phyloP scores from a whole-genome alignment of 2,888 invertebrate species.

The Perizoma affinitatum region DNA sequence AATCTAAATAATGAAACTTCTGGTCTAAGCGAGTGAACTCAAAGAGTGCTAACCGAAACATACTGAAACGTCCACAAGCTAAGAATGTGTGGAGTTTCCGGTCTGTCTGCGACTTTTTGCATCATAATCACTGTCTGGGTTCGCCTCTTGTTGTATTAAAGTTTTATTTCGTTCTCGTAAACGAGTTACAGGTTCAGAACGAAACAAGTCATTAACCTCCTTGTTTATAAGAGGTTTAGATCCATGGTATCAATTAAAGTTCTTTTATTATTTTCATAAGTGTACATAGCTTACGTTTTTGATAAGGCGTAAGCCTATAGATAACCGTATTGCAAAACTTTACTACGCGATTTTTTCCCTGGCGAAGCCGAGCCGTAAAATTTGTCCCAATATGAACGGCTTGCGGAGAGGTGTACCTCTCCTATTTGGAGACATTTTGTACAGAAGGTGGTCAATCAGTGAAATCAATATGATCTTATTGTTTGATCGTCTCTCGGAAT shows the following conservation, averaged over 20 bases:
- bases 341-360: too few species aligned
- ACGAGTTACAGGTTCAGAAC: slow-evolving; percentile 13
- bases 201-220: slow-evolving; percentile 25
- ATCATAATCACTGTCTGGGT: slow-evolving; percentile 28
- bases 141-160: slow-evolving; percentile 28
- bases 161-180: slow-evolving; percentile 21
- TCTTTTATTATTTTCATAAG: neutral
- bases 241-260: neutral
- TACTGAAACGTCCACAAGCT: slow-evolving; percentile 29
- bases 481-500: too few species aligned
- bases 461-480: too few species aligned
- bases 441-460: too few species aligned
- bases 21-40: neutral
- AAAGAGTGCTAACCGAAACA: slow-evolving; percentile 25
- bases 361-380: too few species aligned
- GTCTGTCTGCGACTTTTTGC: slow-evolving; percentile 38
- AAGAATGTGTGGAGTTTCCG: slow-evolving; percentile 50
- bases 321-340: too few species aligned
- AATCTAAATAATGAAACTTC: neutral
- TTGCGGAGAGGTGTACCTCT: too few species aligned
- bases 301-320: too few species aligned
- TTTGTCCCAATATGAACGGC: too few species aligned
- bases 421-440: too few species aligned
- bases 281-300: too few species aligned
- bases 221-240: neutral